Evolutionary conservation across 2,797 vertebrate genomes (phyloP).

Genomic region (Eulemur mongoz): DNA sequence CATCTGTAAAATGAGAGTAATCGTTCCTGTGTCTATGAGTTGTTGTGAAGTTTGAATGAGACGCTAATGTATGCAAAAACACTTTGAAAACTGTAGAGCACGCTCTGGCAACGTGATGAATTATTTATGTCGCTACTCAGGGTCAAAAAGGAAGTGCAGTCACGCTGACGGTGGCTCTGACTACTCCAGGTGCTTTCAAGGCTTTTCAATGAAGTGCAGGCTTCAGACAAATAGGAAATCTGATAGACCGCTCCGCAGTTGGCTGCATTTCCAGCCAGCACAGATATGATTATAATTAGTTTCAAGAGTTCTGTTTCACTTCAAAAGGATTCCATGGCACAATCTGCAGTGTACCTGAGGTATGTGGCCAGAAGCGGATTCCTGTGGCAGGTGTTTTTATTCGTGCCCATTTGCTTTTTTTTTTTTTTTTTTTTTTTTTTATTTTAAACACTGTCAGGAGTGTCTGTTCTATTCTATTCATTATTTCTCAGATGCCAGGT

Average conservation of each 20-base stretch:
- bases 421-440: not conserved
- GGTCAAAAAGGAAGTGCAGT: not conserved
- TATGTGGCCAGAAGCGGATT: not conserved
- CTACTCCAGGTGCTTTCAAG: not conserved
- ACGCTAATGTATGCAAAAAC: not conserved
- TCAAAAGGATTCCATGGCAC: not conserved
- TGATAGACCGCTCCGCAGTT: not conserved
- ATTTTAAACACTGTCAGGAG: not conserved
- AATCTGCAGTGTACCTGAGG: not conserved
- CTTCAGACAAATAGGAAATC: not conserved
- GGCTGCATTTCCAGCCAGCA: not conserved
- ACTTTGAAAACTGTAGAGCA: not conserved
- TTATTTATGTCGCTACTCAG: not conserved
- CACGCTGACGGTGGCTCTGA: not conserved
- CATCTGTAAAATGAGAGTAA: not conserved
- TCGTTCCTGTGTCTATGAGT: not conserved
- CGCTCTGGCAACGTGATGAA: not conserved
- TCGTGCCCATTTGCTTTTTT: not conserved
- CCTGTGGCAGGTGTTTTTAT: not conserved
- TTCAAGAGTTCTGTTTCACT: conserved; percentile 23
- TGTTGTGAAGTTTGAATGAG: not conserved
- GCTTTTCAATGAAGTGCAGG: not conserved
- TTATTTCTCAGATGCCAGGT: conserved; percentile 11
- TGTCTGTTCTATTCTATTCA: not conserved
- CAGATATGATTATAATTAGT: conserved; percentile 15